Conservation (phyloP, 1,140 invertebrate species). For the Phortica variegata region DNA sequence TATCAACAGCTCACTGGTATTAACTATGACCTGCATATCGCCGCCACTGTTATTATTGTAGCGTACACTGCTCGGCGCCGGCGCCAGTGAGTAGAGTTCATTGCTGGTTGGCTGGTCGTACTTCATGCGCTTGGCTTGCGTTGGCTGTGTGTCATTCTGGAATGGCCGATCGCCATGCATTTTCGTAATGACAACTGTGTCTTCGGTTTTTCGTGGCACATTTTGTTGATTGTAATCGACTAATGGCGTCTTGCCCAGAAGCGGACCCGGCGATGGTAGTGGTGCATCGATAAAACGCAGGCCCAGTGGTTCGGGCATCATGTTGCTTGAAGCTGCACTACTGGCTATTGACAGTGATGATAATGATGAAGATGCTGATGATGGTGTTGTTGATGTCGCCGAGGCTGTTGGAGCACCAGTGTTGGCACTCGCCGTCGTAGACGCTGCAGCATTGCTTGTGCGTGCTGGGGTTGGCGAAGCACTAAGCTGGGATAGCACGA, state of each 20-base stretch:
- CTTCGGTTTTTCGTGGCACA: conserved; percentile 32
- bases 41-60: conserved; percentile 8
- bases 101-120: conserved; percentile 3
- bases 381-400: neutral
- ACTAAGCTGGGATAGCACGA: conserved; percentile 57
- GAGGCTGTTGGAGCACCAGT: conserved; percentile 1
- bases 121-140: conserved; percentile 13
- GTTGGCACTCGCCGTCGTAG: conserved; percentile 12
- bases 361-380: conserved; percentile 2
- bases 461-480: conserved; percentile 37
- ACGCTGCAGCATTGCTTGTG: conserved; percentile 22
- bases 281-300: conserved; percentile 59
- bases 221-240: conserved; percentile 61
- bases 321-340: conserved; percentile 7
- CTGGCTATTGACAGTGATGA: neutral
- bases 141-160: conserved; percentile 12
- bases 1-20: neutral
- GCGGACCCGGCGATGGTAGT: conserved; percentile 74
- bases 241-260: conserved; percentile 74
- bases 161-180: conserved; percentile 50
- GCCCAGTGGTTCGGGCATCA: conserved; percentile 17
- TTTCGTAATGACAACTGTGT: conserved; percentile 50
- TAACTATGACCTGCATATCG: conserved; percentile 19
- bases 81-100: neutral
- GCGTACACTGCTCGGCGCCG: neutral